phyloP scores from a whole-genome alignment of 2,888 invertebrate genomes.

The Anoncus sp. region DNA sequence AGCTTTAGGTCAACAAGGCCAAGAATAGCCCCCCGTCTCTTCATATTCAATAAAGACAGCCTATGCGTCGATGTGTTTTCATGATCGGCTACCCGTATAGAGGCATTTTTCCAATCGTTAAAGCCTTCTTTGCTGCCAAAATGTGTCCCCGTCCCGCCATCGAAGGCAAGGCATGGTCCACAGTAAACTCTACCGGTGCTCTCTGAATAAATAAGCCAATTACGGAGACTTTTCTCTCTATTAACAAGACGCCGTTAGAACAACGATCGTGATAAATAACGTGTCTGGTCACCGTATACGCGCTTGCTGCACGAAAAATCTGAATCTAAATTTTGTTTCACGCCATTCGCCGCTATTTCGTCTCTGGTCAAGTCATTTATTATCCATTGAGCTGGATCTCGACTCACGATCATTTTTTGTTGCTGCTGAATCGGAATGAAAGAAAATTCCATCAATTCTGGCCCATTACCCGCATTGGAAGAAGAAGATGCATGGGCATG shows the following conservation, averaged over 20 bases:
- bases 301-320: conserved; percentile 59
- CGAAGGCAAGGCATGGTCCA: conserved; percentile 55
- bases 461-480: conserved; percentile 49
- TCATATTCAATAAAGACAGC: conserved; percentile 38
- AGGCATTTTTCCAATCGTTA: conserved; percentile 61
- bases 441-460: not conserved
- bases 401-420: conserved; percentile 27
- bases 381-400: conserved; percentile 58
- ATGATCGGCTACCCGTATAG: conserved; percentile 44
- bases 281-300: conserved; percentile 42
- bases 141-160: conserved; percentile 38
- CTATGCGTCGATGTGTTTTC: conserved; percentile 55
- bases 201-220: conserved; percentile 62
- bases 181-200: conserved; percentile 54
- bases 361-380: conserved; percentile 58
- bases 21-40: conserved; percentile 18
- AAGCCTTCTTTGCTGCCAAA: conserved; percentile 56
- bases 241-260: conserved; percentile 54
- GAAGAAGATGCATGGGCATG: not conserved
- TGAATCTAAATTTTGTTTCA: conserved; percentile 56
- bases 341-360: conserved; percentile 55
- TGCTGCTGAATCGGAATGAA: not conserved
- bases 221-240: conserved; percentile 56
- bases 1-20: conserved; percentile 54
- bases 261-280: conserved; percentile 49